Evolutionary conservation across 2,113 vertebrate genomes (phyloP).

Genomic region (Phyllostomus discolor): DNA sequence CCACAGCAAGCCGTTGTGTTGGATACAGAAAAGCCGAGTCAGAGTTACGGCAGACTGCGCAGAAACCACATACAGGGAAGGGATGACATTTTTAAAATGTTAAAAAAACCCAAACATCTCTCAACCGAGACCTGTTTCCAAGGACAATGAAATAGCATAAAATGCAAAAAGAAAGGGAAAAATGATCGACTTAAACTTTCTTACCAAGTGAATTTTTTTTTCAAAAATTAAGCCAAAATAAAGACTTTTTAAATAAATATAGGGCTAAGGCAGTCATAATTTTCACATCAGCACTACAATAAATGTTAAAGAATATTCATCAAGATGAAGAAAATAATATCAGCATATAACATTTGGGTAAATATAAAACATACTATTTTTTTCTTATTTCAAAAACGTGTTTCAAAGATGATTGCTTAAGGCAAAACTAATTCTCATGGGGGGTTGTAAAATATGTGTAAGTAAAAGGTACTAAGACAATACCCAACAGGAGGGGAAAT

Average conservation of each 20-base stretch:
- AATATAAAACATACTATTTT: neutral
- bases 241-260: neutral
- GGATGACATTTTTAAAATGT: neutral
- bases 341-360: neutral
- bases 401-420: neutral
- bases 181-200: neutral
- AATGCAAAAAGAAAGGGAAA: neutral
- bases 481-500: neutral
- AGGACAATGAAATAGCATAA: neutral
- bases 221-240: neutral
- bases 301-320: neutral
- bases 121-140: neutral
- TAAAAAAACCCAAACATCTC: neutral
- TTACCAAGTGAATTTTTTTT: neutral
- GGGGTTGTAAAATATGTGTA: neutral
- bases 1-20: neutral
- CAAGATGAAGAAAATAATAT: neutral
- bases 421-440: neutral
- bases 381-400: neutral
- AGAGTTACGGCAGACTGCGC: neutral
- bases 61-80: neutral
- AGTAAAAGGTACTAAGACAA: neutral
- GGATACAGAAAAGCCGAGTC: neutral
- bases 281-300: neutral
- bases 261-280: neutral